Evolutionary conservation across 30 jellyfish, hydroid and myxozoan genomes (phyloP), one percentile per base, ranked within the genome.

Genomic region (Cassiopea xamachana): DNA sequence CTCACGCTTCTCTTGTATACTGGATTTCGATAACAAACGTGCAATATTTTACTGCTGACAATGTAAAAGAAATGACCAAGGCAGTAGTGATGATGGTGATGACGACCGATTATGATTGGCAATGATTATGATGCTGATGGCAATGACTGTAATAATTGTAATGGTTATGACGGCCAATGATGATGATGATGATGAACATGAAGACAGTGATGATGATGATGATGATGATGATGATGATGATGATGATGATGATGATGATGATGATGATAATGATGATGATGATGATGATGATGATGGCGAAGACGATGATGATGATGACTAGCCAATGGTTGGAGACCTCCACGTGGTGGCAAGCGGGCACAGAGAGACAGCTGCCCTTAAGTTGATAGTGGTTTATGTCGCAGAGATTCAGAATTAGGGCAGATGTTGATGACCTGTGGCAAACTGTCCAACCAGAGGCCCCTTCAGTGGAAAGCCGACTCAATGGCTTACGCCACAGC

Each of bases 181-280:
- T 68, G 77, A 68, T 68, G 77, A 68, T 68, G 45, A 68, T 68
- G 69, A 75, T 46, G 46, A 46, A 9, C 39, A 75, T 75, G 69
- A 75, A 14, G 62, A 7, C 18, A 43, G 43, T 49, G 69, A 75
- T 75, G 62, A 10, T n/a, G 62, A 75, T 75, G 84, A 47, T 27
- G 19, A 49, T 14, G 69, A 47, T 46, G 84, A 49, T 46, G 27
- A 14, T 47, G 84, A 49, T 46, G 69, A 27, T 75, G 62, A 14
- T n/a, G 46, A 75, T 49, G 19, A 75, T 75, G 84, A 75, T 75
- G 84, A 75, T 75, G 46, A 14, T 75, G 84, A 75, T 75, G 43
- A 75, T 75, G 84, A 75, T 75, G 84, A 75, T 49, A 27, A 47
- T 43, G 62, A 75, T 75, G 84, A 75, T 75, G 69, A 75, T 46